Evolutionary conservation across 2,888 invertebrate genomes (phyloP), one percentile per base, ranked within the genome.

Genomic region (Pteria penguin): DNA sequence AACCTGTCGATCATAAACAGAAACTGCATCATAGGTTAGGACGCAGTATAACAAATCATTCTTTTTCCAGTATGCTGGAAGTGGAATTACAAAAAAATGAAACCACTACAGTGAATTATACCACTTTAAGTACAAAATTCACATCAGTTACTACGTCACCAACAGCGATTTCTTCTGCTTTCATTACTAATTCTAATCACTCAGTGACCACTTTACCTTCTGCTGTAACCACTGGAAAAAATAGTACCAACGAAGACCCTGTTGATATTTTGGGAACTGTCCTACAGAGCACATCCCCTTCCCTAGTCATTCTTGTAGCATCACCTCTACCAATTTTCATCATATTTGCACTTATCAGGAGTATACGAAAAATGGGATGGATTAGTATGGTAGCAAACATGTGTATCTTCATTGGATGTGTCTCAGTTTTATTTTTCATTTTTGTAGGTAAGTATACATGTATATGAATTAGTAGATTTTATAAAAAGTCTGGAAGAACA

Each of bases 361-460:
- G 82, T 63, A 82, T 91, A 0, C 84, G 91, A 4, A 82, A 86
- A 22, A 77, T 91, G 31, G 89, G 89, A 14, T 79, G 82, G n/a
- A 84, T 91, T 71, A 91, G 90, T 74, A 79, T 87, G 3, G 61
- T 88, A 1, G 91, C 91, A 2, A 87, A 90, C 72, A 22, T 87
- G 0, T 86, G 88, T 65, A 89, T 91, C 55, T 79, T 88, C 22
- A 63, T 86, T 36, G 91, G 91, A 31, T 88, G 87, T 76, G 69
- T 87, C 4, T 82, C 88, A 22, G 86, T 90, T 2, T 72, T 90
- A 27, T 71, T 75, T 4, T 89, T 82, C 68, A 75, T 91, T 4
- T 55, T 86, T 26, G 36, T 76, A 66, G 86, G 90, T 90, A 82
- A 84, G 88, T 84, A n/a, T n/a, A n/a, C n/a, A n/a, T n/a, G n/a